phyloP scores from a whole-genome alignment of 2,797 vertebrate genomes.

The Chloroceryle inda region DNA sequence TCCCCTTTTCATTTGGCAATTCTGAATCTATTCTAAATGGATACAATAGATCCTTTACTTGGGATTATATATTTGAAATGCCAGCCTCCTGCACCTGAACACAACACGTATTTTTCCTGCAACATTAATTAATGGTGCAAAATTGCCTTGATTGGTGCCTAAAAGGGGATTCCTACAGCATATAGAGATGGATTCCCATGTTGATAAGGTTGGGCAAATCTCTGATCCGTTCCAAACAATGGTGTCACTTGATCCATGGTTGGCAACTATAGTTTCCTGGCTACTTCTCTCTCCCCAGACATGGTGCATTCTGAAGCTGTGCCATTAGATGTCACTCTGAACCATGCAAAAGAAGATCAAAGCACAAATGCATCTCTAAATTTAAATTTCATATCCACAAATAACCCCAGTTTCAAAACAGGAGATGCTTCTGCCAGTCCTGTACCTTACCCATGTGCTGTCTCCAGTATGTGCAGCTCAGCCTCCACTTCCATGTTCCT shows the following conservation, averaged over 20 bases:
- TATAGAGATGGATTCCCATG: neutral
- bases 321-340: slow-evolving; percentile 67
- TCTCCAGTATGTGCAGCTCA: neutral
- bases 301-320: neutral
- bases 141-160: neutral
- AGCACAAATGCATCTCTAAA: no score
- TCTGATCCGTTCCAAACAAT: neutral
- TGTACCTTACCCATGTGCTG: neutral
- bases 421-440: neutral
- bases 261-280: neutral
- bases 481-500: neutral
- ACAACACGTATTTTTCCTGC: neutral
- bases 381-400: neutral
- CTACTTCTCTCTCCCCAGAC: neutral
- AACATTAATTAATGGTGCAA: neutral
- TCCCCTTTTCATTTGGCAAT: neutral
- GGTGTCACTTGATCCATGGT: neutral
- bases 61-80: neutral
- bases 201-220: neutral
- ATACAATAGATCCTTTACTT: no score
- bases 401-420: neutral
- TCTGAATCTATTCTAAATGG: neutral
- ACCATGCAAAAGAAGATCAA: neutral
- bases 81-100: neutral
- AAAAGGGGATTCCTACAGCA: neutral